These are phyloP conservation scores for Diachrysia chrysitis DNA, from an alignment of 2,888 invertebrate genomes.

Conservation along the genomic window DNA sequence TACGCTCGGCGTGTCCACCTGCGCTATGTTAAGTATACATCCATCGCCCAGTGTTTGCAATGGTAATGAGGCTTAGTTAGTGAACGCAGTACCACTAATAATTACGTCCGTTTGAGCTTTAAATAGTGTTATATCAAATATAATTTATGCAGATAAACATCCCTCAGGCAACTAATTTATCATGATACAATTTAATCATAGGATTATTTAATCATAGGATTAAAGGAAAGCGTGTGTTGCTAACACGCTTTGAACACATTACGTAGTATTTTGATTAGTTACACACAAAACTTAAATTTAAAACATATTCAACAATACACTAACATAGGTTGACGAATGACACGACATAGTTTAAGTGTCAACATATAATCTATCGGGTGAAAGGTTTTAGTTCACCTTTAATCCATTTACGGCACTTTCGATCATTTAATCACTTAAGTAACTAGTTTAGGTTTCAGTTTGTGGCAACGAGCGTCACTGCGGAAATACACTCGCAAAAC, in stretches of 20 bases:
- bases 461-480: conserved; percentile 25
- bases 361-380: conserved; percentile 30
- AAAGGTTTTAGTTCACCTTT: conserved; percentile 51
- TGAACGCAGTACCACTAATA: conserved; percentile 56
- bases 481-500: conserved; percentile 26
- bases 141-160: conserved; percentile 29
- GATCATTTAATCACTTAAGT: conserved; percentile 52
- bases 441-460: conserved; percentile 49
- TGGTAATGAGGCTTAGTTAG: conserved; percentile 63
- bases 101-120: conserved; percentile 56
- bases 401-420: conserved; percentile 56
- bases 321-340: conserved; percentile 21
- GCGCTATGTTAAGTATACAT: conserved; percentile 42
- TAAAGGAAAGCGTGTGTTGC: too few relatives aligned
- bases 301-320: background rate
- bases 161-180: conserved; percentile 23
- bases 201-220: too few relatives aligned
- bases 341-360: conserved; percentile 22
- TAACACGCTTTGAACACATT: conserved; percentile 27
- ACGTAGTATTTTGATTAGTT: conserved; percentile 25
- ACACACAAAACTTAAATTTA: conserved; percentile 9
- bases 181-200: conserved; percentile 35
- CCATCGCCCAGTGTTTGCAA: conserved; percentile 51
- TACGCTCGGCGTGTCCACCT: conserved; percentile 47
- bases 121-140: conserved; percentile 46